Evolutionary conservation across 2,888 invertebrate species (phyloP), one percentile per base, ranked within the genome.

Genomic region (Therioaphis trifolii): DNA sequence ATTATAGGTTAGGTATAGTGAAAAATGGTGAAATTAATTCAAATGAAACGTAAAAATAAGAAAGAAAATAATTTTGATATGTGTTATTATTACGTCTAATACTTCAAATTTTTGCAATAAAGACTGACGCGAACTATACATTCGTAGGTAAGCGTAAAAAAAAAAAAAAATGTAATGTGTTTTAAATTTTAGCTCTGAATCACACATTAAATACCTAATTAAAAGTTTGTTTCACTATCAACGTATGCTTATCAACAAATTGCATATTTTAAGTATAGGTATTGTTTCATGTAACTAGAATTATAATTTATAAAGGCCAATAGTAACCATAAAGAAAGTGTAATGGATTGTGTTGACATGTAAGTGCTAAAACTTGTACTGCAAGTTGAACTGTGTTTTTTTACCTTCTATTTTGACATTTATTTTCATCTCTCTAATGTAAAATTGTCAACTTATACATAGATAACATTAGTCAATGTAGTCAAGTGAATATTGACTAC

Each of bases 351-450:
- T 58, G 27, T 71, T 79, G 40, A 29, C 40, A 63, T 46, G 27
- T 55, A 69, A 79, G 79, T 79, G 79, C 79, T 79, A 79, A 79
- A 71, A 79, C 79, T 79, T 79, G 79, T 79, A 58, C 58, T 43
- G 55, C n/a, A 24, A 55, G 40, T 68, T 55, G n/a, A 79, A 76
- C 29, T 49, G 46, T 55, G 52, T 71, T 71, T 52, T 63, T 72
- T 72, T 72, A 74, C 52, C 72, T 74, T 74, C 35, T 55, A 61
- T 61, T 61, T 61, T 43, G 58, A 43, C 61, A 58, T 71, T 79
- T 52, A 43, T 40, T 43, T 69, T 69, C 40, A 63, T 46, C 27
- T 79, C 29, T 52, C 15, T 29, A 63, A 27, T 76, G 76, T 76
- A 63, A 63, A 63, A 49, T 29, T 49, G 61, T 63, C 15, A 21